Conservation (phyloP, 2,888 invertebrate species). For the Hemistola chrysoprasaria region DNA sequence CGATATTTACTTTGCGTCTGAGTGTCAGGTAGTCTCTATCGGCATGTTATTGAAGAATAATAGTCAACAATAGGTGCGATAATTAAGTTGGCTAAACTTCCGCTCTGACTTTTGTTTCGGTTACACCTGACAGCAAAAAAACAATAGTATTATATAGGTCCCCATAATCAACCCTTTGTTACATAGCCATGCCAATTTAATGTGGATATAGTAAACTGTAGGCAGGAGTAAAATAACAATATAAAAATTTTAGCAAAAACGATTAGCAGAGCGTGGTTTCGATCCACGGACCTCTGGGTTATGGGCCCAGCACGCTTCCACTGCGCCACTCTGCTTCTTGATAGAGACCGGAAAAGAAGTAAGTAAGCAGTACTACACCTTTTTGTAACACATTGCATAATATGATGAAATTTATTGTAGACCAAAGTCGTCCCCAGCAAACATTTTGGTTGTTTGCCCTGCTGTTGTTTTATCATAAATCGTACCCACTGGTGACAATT, state of each 20-base stretch:
- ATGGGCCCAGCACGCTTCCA: slow-evolving; percentile 93
- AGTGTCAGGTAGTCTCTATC: slow-evolving; percentile 26
- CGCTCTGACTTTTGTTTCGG: slow-evolving; percentile 1
- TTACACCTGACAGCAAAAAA: not conserved
- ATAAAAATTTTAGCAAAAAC: slow-evolving; percentile 19
- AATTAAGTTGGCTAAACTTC: slow-evolving; percentile 1
- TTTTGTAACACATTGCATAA: no score
- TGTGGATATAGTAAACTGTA: no score
- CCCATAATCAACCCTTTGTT: no score
- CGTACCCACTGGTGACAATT: no score
- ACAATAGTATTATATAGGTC: not conserved
- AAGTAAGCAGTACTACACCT: no score
- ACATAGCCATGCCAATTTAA: no score
- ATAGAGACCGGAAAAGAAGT: not conserved
- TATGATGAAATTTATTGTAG: no score
- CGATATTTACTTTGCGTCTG: slow-evolving; percentile 11
- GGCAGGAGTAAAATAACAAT: no score
- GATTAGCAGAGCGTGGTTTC: slow-evolving; percentile 90
- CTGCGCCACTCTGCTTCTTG: slow-evolving; percentile 89
- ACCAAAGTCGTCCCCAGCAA: no score
- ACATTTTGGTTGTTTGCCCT: no score
- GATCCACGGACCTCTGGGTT: slow-evolving; percentile 96
- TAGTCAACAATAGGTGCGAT: not conserved
- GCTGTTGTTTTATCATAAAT: no score
- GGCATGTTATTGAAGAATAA: slow-evolving; percentile 15